A percentile compares a stretch with the other conserved stretches of the same genome.
Evolutionary conservation across 2,797 vertebrate species (phyloP).

Genomic region (Pogoniulus pusillus): DNA sequence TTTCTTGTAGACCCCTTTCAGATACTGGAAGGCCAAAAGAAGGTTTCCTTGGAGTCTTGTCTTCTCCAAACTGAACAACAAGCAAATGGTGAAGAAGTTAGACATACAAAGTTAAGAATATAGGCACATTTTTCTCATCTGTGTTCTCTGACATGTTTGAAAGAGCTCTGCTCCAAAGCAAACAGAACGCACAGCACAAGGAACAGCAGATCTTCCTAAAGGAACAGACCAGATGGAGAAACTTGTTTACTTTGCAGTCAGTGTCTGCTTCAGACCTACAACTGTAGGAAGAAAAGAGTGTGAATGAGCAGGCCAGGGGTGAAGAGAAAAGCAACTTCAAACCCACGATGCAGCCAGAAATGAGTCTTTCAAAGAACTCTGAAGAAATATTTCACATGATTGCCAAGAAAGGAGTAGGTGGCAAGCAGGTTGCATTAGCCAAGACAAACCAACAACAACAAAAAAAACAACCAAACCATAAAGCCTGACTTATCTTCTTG

Average conservation of each 20-base stretch:
- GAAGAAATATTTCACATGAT: neutral
- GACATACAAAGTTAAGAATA: neutral
- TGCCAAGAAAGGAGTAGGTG: neutral
- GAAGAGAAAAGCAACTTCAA: neutral
- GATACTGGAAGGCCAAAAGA: no score
- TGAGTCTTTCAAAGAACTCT: neutral
- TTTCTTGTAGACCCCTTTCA: no score
- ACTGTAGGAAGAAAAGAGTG: neutral
- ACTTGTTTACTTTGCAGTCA: conserved; percentile 15
- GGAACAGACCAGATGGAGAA: neutral
- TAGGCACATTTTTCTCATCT: neutral
- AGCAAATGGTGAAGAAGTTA: neutral
- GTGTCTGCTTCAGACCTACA: neutral
- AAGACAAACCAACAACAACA: neutral
- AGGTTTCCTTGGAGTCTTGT: no score
- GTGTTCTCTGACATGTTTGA: neutral
- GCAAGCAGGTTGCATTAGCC: neutral
- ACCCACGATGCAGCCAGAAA: neutral
- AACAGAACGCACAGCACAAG: neutral
- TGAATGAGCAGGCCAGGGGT: neutral
- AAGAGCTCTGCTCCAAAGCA: neutral
- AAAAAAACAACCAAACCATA: neutral
- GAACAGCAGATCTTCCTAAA: neutral
- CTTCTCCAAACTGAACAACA: no score
- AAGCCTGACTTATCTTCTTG: conserved; percentile 12